phyloP scores from a whole-genome alignment of 2,113 vertebrate species.

The Ceyx margarethae region DNA sequence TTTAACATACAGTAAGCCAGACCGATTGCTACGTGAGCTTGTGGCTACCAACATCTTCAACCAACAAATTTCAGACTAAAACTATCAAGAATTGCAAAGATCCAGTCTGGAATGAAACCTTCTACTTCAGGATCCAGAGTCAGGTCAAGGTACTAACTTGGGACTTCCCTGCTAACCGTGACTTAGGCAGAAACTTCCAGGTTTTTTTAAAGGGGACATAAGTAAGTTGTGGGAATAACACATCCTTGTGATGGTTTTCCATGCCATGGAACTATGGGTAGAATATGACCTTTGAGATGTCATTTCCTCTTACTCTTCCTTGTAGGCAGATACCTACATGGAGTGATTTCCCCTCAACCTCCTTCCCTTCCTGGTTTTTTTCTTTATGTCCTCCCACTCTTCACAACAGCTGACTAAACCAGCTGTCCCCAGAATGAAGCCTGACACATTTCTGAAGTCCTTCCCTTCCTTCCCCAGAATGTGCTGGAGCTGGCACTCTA shows the following conservation, averaged over 20 bases:
- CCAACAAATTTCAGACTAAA: slow-evolving; percentile 68
- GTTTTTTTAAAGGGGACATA: neutral
- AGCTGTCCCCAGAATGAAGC: neutral
- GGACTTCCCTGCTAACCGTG: neutral
- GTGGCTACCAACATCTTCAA: slow-evolving; percentile 80
- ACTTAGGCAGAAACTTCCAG: neutral
- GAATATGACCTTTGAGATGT: neutral
- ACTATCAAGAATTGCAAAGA: slow-evolving; percentile 74
- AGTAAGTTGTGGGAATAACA: neutral
- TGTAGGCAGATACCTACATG: neutral
- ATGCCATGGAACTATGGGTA: neutral
- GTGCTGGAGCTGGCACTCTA: slow-evolving; percentile 74
- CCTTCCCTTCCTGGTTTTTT: neutral
- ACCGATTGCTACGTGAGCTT: slow-evolving; percentile 83
- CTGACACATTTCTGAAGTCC: neutral
- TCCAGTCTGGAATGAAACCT: slow-evolving; percentile 87
- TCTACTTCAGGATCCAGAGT: slow-evolving; percentile 80
- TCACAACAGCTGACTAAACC: neutral
- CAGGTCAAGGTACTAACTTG: slow-evolving; percentile 79
- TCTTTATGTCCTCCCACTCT: neutral
- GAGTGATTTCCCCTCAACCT: neutral
- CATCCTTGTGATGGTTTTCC: neutral
- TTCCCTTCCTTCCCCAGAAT: slow-evolving; percentile 57
- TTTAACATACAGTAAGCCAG: slow-evolving; percentile 68
- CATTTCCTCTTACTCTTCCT: neutral